Evolutionary conservation across 2,797 vertebrate genomes (phyloP).

Genomic region (Schizopygopsis pylzovi): DNA sequence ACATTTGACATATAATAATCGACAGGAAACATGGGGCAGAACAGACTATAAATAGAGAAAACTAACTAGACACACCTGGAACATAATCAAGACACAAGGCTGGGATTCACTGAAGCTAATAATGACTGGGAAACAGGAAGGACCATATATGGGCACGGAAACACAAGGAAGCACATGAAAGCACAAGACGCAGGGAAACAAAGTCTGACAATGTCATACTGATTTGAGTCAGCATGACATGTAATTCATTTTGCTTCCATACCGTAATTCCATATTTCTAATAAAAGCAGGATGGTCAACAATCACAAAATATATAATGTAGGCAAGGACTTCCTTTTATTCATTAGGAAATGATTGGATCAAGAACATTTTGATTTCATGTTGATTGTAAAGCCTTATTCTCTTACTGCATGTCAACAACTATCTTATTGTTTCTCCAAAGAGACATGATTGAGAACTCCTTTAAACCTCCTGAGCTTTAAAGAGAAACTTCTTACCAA

Average conservation of each 20-base stretch:
- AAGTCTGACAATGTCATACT: not conserved
- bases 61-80: too few species aligned
- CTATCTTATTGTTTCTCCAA: not conserved
- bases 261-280: not conserved
- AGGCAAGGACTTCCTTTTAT: not conserved
- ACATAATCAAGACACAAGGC: too few species aligned
- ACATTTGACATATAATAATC: too few species aligned
- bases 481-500: not conserved
- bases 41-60: too few species aligned
- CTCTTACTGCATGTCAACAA: not conserved
- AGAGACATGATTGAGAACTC: constrained; percentile 3
- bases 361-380: not conserved
- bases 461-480: not conserved
- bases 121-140: too few species aligned
- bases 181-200: too few species aligned
- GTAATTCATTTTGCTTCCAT: not conserved
- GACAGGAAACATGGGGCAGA: too few species aligned
- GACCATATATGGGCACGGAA: too few species aligned
- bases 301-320: not conserved
- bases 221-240: not conserved
- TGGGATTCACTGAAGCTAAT: too few species aligned
- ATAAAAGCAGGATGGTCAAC: not conserved
- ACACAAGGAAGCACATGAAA: too few species aligned
- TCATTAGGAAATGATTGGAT: not conserved
- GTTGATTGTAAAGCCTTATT: not conserved